A percentile compares a stretch with the other conserved stretches of the same genome.
phyloP scores from a whole-genome alignment of 2,113 vertebrate genomes.

The Chamaetylas fuelleborni region DNA sequence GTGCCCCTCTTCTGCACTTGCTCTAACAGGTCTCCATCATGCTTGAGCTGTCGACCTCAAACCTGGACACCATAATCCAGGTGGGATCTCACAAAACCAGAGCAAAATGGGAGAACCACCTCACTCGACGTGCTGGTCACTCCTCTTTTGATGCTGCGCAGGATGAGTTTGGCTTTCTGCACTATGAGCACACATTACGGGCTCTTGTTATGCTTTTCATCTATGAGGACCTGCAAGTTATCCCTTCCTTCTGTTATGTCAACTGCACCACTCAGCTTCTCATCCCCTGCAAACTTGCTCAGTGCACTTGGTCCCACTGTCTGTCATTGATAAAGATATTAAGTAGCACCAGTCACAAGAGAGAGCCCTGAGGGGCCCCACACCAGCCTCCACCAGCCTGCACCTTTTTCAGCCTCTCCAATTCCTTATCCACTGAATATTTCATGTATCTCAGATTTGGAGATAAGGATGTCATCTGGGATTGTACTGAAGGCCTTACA shows the following conservation, averaged over 20 bases:
- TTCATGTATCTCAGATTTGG: background rate
- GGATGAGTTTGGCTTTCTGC: background rate
- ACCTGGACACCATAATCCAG: background rate
- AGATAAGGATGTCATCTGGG: background rate
- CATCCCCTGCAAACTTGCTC: background rate
- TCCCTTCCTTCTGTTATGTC: background rate
- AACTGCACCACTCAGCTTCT: background rate
- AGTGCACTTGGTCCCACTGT: background rate
- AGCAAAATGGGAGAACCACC: background rate
- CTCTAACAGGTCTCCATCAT: too few species aligned
- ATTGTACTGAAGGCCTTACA: background rate
- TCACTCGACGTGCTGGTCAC: rapidly evolving
- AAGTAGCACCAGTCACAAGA: background rate
- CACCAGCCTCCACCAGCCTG: background rate
- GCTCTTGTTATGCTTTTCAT: background rate
- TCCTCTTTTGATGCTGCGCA: background rate
- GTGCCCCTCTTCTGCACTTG: background rate
- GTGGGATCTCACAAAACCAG: background rate
- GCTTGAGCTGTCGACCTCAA: background rate
- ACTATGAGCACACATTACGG: rapidly evolving
- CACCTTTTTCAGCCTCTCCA: background rate
- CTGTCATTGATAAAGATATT: background rate
- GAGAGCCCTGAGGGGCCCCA: background rate
- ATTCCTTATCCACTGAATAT: background rate
- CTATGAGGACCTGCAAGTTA: background rate